Evolutionary conservation across 1,140 invertebrate species (phyloP).

Genomic region (Leptinotarsa undecemlineata): DNA sequence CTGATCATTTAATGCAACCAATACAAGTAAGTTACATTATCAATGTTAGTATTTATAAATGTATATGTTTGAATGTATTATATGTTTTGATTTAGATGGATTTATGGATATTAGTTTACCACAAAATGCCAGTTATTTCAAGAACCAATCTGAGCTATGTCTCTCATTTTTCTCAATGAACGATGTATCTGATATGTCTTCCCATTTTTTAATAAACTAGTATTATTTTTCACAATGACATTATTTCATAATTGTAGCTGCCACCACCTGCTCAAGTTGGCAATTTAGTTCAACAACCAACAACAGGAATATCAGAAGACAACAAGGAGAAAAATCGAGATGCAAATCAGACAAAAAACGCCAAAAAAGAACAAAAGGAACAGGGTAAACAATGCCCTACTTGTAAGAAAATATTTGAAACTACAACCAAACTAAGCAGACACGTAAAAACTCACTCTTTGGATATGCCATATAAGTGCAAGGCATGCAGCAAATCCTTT

Average conservation of each 20-base stretch:
- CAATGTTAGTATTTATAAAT: too few species aligned
- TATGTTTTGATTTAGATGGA: too few species aligned
- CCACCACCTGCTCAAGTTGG: slow-evolving; percentile 2
- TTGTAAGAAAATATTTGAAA: slow-evolving; percentile 62
- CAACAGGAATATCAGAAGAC: background rate
- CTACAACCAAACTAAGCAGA: slow-evolving; percentile 61
- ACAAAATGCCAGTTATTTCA: too few species aligned
- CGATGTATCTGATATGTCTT: too few species aligned
- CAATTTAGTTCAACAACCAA: slow-evolving; percentile 1
- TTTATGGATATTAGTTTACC: too few species aligned
- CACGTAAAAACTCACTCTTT: slow-evolving; percentile 67
- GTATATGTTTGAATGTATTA: too few species aligned
- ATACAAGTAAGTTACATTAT: slow-evolving; percentile 26
- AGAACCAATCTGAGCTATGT: too few species aligned
- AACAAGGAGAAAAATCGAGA: slow-evolving; percentile 39
- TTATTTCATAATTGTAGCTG: slow-evolving; percentile 3
- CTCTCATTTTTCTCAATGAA: too few species aligned
- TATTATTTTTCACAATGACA: background rate
- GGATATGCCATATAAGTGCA: slow-evolving; percentile 73
- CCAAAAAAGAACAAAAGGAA: slow-evolving; percentile 11
- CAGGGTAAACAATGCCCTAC: slow-evolving; percentile 58
- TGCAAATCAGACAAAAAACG: slow-evolving; percentile 6
- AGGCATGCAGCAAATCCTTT: slow-evolving; percentile 71
- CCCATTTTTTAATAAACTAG: too few species aligned
- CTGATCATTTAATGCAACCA: slow-evolving; percentile 35